Evolutionary conservation across 1,140 invertebrate species (phyloP), one percentile per base, ranked within the genome.

Genomic region (Drosophila santomea): DNA sequence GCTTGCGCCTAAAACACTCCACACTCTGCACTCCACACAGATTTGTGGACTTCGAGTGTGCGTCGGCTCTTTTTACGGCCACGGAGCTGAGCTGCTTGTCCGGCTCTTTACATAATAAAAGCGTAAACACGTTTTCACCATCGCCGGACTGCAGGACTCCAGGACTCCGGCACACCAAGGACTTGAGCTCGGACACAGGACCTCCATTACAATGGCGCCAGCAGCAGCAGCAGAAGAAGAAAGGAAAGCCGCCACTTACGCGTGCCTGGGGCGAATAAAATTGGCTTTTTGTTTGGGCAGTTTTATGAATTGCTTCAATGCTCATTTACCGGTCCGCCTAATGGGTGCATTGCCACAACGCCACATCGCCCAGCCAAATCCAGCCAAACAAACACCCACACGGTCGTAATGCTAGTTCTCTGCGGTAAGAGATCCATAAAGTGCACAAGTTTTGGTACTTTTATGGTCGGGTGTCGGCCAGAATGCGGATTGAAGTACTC

Each of bases 301-400:
- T 88, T 88, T 88, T 84, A 88, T 88, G 84, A 88, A 88, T 88
- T 88, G 84, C 79, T 90, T 88, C 80, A 88, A 90, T 89, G 76
- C 85, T 80, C 85, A 88, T 88, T 88, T 88, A 84, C 84, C 85
- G 80, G 80, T 88, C 66, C 61, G 68, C 68, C 73, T 88, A 88
- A 88, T 88, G 83, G 84, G 80, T 84, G 84, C 84, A 88, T 84
- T 89, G 80, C 73, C 84, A 36, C 41, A 64, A 55, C 25, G 25
- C 43, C 28, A 28, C 5, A 28, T 20, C 28, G 8, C 32, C 32
- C 28, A 10, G 0, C 23, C 38, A 17, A 20, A 20, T 35, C 61
- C 36, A 12, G 11, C 47, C 51, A 20, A 20, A 20, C 20, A 20
- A 20, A 20, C 20, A 35, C 64, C 11, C 44, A 50, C 36, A 20